phyloP scores from a whole-genome alignment of 1,140 invertebrate species.

The Nebria ingens region DNA sequence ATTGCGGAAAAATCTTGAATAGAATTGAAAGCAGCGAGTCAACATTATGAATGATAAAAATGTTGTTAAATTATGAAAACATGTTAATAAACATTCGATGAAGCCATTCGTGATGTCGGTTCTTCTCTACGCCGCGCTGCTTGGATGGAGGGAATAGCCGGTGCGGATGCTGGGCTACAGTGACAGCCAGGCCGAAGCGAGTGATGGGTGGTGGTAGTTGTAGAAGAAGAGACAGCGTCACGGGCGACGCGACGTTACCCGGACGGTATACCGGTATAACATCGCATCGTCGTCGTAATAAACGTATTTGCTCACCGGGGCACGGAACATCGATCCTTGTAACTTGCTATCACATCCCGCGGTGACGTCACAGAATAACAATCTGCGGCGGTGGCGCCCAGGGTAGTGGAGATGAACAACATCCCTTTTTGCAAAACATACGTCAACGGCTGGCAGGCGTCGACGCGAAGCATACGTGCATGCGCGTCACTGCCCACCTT shows the following conservation, averaged over 20 bases:
- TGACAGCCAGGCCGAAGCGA: background rate
- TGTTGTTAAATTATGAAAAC: too few relatives aligned
- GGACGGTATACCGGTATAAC: too few relatives aligned
- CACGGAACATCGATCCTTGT: background rate
- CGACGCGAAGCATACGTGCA: background rate
- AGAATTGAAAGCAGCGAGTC: too few relatives aligned
- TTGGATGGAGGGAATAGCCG: background rate
- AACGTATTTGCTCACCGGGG: constrained; percentile 8
- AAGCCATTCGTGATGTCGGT: too few relatives aligned
- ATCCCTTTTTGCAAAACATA: background rate
- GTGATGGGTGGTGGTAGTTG: background rate
- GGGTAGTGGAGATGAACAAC: background rate
- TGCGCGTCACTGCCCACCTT: background rate
- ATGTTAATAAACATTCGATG: too few relatives aligned
- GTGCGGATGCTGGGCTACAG: background rate
- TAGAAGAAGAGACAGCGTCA: background rate
- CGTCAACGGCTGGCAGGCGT: background rate
- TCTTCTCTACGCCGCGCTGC: too few relatives aligned
- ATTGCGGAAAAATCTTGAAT: too few relatives aligned
- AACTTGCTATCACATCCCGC: constrained; percentile 4
- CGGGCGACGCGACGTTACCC: background rate
- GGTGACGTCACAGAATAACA: constrained; percentile 2
- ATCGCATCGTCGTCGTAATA: background rate
- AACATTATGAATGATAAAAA: too few relatives aligned
- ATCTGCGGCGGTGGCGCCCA: background rate